These are phyloP conservation scores for Troglohyphantes excavatus DNA, from an alignment of 2,888 invertebrate genomes.

Conservation along the genomic window DNA sequence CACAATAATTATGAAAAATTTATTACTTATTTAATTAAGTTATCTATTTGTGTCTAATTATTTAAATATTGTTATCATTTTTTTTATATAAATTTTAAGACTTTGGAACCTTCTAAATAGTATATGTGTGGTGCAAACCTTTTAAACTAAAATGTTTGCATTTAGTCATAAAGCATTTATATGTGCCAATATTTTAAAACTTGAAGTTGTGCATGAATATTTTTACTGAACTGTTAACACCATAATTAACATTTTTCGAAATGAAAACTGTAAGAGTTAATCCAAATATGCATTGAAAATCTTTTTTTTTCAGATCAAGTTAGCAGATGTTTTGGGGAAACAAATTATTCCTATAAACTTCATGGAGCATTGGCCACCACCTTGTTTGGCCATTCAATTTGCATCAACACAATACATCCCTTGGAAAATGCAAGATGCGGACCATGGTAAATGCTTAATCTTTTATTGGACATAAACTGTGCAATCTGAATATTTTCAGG, in stretches of 20 bases:
- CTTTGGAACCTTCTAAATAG: no score
- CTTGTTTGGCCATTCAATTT: conserved; percentile 83
- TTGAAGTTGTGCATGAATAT: not conserved
- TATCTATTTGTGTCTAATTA: no score
- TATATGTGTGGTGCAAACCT: no score
- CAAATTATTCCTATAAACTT: conserved; percentile 83
- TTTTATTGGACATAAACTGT: no score
- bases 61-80: no score
- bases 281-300: not conserved
- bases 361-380: conserved; percentile 83
- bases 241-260: not conserved
- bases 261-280: not conserved
- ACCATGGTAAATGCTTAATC: conserved; percentile 60
- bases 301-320: conserved; percentile 81
- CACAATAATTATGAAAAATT: no score
- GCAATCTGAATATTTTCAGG: no score
- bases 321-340: conserved; percentile 83
- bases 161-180: no score
- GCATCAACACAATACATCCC: conserved; percentile 83
- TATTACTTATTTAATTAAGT: no score
- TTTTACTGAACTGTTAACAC: not conserved
- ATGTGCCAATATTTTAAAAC: no score
- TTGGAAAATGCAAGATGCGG: conserved; percentile 77
- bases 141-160: no score
- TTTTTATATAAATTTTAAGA: no score